A percentile compares a stretch with the other conserved stretches of the same genome.
phyloP scores from a whole-genome alignment of 1,140 invertebrate species.

The Brachionus paranguensis region DNA sequence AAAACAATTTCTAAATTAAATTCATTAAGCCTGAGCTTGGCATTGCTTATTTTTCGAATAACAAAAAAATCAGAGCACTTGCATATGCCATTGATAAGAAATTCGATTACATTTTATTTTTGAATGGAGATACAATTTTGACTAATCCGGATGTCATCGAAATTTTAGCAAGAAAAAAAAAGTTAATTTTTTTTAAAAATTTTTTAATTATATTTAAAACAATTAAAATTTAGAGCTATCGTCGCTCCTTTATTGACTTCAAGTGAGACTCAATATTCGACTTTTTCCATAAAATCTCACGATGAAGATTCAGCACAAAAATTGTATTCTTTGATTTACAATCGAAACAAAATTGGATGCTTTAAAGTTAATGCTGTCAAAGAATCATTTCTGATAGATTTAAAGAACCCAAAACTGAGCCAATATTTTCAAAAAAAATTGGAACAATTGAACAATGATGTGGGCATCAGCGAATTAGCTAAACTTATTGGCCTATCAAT shows the following conservation, averaged over 20 bases:
- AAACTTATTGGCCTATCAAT: background rate
- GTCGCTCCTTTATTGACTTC: background rate
- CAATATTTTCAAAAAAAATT: background rate
- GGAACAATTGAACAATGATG: background rate
- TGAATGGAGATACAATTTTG: background rate
- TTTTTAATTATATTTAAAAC: background rate
- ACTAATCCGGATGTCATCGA: background rate
- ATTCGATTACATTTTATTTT: background rate
- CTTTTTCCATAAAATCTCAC: background rate
- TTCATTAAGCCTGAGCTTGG: background rate
- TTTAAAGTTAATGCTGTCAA: background rate
- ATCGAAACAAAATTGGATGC: background rate
- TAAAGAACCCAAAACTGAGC: background rate
- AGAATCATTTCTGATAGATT: background rate
- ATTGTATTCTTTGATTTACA: slow-evolving; percentile 1
- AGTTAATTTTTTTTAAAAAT: background rate
- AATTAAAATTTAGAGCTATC: background rate
- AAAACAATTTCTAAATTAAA: background rate
- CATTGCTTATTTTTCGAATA: background rate
- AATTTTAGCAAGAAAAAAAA: background rate
- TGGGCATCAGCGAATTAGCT: background rate
- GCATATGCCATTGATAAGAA: background rate
- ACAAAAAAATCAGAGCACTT: background rate
- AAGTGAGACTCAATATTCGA: background rate
- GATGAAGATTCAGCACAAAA: background rate